Evolutionary conservation across 2,113 vertebrate genomes (phyloP).

Genomic region (Aphyosemion australe): DNA sequence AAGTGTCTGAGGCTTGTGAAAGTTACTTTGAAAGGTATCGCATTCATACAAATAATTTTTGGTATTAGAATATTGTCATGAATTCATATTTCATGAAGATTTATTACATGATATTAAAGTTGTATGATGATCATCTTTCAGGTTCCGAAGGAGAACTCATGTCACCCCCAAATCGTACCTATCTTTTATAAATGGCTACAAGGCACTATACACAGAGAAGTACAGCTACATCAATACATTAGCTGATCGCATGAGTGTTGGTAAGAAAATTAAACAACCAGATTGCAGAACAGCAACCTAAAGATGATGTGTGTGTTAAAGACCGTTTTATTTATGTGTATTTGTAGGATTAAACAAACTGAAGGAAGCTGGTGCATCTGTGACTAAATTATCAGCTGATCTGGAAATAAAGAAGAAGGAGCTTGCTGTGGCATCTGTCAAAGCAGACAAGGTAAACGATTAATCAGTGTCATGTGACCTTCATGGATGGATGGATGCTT

Average conservation of each 20-base stretch:
- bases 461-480: too few relatives aligned
- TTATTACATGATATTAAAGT: neutral
- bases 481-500: neutral
- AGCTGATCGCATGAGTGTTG: conserved; percentile 85
- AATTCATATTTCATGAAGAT: neutral
- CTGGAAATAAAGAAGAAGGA: conserved; percentile 85
- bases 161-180: conserved; percentile 87
- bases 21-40: conserved; percentile 82
- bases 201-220: conserved; percentile 84
- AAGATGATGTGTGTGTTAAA: too few relatives aligned
- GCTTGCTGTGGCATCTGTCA: conserved; percentile 82
- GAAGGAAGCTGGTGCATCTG: conserved; percentile 86
- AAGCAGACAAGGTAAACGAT: conserved; percentile 81
- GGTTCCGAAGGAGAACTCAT: conserved; percentile 79
- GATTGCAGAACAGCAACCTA: neutral
- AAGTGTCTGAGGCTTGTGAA: conserved; percentile 78
- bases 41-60: neutral
- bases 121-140: conserved; percentile 26
- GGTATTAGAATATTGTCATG: neutral
- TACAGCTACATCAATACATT: conserved; percentile 80
- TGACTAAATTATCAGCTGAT: conserved; percentile 79
- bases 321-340: neutral
- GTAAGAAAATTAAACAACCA: conserved; percentile 69
- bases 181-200: conserved; percentile 84
- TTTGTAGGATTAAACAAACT: conserved; percentile 82